Evolutionary conservation across 2,888 invertebrate species (phyloP), one percentile per base, ranked within the genome.

Genomic region (Drosophila niveifrons): DNA sequence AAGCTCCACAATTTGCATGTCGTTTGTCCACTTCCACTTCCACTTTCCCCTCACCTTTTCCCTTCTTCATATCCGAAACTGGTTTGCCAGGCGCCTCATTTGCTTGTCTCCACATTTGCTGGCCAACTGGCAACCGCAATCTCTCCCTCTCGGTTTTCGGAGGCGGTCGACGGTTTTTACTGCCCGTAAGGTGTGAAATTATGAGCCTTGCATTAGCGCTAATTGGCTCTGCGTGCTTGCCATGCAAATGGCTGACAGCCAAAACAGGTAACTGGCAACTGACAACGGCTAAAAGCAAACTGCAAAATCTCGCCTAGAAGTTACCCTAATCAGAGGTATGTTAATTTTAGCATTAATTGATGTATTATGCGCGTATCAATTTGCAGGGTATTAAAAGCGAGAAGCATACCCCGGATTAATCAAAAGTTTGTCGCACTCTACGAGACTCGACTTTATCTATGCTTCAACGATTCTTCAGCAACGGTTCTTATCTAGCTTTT

Each of bases 121-220:
- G 53, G 46, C 59, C 39, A 36, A 53, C 57, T 34, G 47, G 44
- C 28, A 55, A 28, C 59, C 59, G 41, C 59, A 66, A 50, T 29
- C 10, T 41, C 3, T 11, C 31, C 2, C 15, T 43, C 46, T 6
- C 39, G n/a, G 39, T 39, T 15, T 39, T 15, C 11, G 23, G 29
- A 44, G 53, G 57, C 34, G n/a, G 13, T 28, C 34, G 28, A 28
- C 55, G 41, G 48, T 47, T 66, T 72, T 72, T 61, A 55, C 66
- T 15, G 59, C 67, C 77, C 77, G 69, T 63, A 77, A 82, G 88
- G 85, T 82, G 84, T 77, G 69, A 87, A 82, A 84, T 82, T 71
- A 82, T 75, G 82, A 66, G 78, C 74, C 68, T 71, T 80, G 78
- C 80, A 86, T 89, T 86, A 86, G 66, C 69, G 82, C 68, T 88